Evolutionary conservation across 2,797 vertebrate species (phyloP), one percentile per base, ranked within the genome.

Genomic region (Muscicapa striata): DNA sequence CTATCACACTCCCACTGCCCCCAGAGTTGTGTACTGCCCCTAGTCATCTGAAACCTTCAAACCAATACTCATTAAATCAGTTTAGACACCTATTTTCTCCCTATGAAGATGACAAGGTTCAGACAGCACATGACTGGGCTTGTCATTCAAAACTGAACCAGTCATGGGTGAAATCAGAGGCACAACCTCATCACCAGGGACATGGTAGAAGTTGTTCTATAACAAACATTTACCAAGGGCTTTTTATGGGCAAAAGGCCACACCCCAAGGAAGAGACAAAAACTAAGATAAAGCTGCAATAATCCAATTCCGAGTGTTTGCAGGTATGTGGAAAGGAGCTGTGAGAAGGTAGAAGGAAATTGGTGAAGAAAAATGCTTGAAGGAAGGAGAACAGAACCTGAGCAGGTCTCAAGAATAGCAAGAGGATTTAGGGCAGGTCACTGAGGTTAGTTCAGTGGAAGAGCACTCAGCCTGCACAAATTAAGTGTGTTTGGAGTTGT

Each of bases 51-150:
- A 91, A 84, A 54, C 16, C 43, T 69, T 55, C 48, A 87, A 87
- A 78, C 15, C 64, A 59, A 36, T 1, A 16, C n/a, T 63, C 40
- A 27, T 26, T 38, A 59, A 15, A 41, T 22, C 32, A 18, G 38
- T 76, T 76, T 1, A 83, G 10, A 36, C 15, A n/a, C 38, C 21
- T 16, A 0, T 51, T 84, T 84, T 45, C 58, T 63, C 27, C 38
- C 40, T 13, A 58, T 41, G 49, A 72, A 52, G 23, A n/a, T 6
- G 9, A 57, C 17, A 41, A 12, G 20, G 62, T 52, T 54, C 75
- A 57, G 67, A 32, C 1, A 79, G 55, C 26, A 41, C 1, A 0
- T 13, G 34, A 9, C 6, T 9, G 23, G 30, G 26, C 2, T 0
- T 11, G 17, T 10, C 29, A 51, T 5, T 43, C 43, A 58, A 55